Conservation (phyloP, 2,113 vertebrate genomes). For the Silurus glanis region DNA sequence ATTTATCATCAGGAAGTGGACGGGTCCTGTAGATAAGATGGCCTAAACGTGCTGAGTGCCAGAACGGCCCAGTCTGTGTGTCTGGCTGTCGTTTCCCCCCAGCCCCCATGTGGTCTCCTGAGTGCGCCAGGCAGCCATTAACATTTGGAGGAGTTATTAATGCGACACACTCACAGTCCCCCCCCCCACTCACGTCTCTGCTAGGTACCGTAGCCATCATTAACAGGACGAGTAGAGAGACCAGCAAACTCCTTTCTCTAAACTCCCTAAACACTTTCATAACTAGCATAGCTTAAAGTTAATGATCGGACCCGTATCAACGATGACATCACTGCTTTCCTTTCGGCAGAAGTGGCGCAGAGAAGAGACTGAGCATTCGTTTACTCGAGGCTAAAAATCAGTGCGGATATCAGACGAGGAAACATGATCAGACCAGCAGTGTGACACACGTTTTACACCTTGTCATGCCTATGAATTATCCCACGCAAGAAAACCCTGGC, state of each 20-base stretch:
- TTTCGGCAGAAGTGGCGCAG: neutral
- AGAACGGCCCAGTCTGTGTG: neutral
- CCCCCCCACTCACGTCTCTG: neutral
- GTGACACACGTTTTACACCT: neutral
- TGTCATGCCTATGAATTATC: neutral
- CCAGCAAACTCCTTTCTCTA: neutral
- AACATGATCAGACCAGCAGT: neutral
- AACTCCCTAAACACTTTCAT: neutral
- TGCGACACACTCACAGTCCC: neutral
- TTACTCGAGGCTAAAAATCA: neutral
- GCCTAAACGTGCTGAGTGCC: constrained; percentile 27
- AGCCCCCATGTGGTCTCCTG: neutral
- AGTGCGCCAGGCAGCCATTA: constrained; percentile 7
- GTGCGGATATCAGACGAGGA: neutral
- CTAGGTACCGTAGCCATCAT: neutral
- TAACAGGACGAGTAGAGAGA: constrained; percentile 6
- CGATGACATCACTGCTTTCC: neutral
- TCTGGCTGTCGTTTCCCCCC: neutral
- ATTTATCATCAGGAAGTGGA: constrained; percentile 43
- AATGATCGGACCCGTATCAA: neutral
- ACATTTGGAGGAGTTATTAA: constrained; percentile 47
- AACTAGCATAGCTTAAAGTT: neutral
- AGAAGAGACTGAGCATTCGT: neutral
- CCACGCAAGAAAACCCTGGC: too few relatives aligned
- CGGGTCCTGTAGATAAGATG: constrained; percentile 8